Base-by-base conservation (phyloP, 2,888 invertebrate genomes). In the Brenthis hecate region DNA sequence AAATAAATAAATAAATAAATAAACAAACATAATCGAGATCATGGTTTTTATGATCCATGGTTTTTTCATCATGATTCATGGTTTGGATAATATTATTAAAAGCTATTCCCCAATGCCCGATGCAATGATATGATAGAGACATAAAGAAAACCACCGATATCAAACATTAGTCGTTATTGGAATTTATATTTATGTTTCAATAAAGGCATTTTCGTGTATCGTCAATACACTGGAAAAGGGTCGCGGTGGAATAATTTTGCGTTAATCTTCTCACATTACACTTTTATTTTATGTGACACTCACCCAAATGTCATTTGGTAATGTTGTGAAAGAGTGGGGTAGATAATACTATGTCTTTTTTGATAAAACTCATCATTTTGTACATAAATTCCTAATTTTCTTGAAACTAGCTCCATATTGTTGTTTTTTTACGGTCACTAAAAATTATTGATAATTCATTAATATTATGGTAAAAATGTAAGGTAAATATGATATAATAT, bases 211-310 rank as follows among this genome's bases (percentile, higher is more conserved):
- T 73, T 71, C 69, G 51, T 75, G 72, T 77, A 75, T 62, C 68
- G 68, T 66, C 70, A 65, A 75, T 69, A 74, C 72, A 80, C 70
- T 79, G 80, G 78, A 76, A 78, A 77, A 74, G 67, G 73, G 72
- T 74, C 74, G 73, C 77, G 75, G 75, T 72, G 74, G 69, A 78
- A 81, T 75, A 76, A 79, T 81, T 80, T 77, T 73, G 73, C 76
- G 78, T 83, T 83, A 83, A 84, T 81, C 73, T 82, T 80, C 78
- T 82, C 79, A 81, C 76, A 81, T 83, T 80, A 83, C 77, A 76
- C 72, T 72, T 75, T 71, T 77, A 78, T 74, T 79, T 81, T 78
- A 82, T 83, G 79, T 72, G 75, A 81, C 76, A 69, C 75, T 78
- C 80, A 80, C 75, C 78, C 80, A 80, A 81, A 83, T 82, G 81